Conservation (phyloP, 1,140 invertebrate species). For the Atta texana region DNA sequence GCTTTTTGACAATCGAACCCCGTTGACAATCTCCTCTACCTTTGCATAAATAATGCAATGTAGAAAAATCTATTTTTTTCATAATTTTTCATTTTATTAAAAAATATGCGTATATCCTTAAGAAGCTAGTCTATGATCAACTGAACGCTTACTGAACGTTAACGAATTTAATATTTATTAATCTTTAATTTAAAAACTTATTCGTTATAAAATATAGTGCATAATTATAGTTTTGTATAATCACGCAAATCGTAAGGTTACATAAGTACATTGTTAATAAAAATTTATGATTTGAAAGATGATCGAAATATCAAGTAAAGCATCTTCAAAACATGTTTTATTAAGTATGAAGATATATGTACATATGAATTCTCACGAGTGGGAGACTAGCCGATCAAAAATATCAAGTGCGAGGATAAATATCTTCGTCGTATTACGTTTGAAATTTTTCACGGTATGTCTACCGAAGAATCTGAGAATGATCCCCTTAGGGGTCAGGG, state of each 20-base stretch:
- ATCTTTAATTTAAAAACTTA: no score
- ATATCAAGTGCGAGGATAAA: conserved; percentile 53
- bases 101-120: no score
- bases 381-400: conserved; percentile 26
- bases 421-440: conserved; percentile 55
- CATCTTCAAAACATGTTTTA: background rate
- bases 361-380: background rate
- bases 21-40: no score
- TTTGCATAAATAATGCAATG: no score
- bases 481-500: conserved; percentile 70
- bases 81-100: no score
- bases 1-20: no score
- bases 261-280: background rate
- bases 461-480: conserved; percentile 65
- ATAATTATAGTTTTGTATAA: no score
- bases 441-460: conserved; percentile 56
- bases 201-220: no score
- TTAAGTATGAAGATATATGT: background rate
- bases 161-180: no score
- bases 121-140: no score
- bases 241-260: background rate
- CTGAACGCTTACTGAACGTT: no score
- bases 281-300: conserved; percentile 5
- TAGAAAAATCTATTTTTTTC: no score
- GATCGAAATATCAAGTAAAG: background rate